A percentile compares a stretch with the other conserved stretches of the same genome.
Evolutionary conservation across 2,113 vertebrate genomes (phyloP).

Genomic region (Oxyruncus cristatus): DNA sequence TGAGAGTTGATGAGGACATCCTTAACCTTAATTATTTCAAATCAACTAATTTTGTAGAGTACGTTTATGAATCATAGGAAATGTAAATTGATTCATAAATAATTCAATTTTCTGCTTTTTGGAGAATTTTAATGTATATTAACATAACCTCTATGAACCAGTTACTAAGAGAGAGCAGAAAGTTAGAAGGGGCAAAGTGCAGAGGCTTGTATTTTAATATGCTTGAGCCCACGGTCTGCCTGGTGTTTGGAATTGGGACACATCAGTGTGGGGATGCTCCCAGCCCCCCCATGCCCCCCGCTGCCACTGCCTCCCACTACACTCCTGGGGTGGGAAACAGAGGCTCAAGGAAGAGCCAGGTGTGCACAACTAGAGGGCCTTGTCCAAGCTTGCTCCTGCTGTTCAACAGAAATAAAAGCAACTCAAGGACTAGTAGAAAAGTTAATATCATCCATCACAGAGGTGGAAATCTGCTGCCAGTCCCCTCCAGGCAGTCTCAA

Average conservation of each 20-base stretch:
- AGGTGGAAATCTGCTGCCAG: not conserved
- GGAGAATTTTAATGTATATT: conserved; percentile 47
- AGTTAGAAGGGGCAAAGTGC: not conserved
- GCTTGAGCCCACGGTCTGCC: rapidly evolving
- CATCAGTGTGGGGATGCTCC: rapidly evolving
- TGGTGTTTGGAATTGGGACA: not conserved
- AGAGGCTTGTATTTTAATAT: not conserved
- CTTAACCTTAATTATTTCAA: conserved; percentile 57
- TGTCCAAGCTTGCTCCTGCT: not conserved
- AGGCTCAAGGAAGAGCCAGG: not conserved
- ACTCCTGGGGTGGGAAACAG: rapidly evolving
- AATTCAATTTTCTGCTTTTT: conserved; percentile 60
- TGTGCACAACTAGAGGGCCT: too few relatives aligned
- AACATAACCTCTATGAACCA: conserved; percentile 29
- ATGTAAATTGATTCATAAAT: conserved; percentile 63
- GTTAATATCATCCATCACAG: not conserved
- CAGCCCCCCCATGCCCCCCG: rapidly evolving
- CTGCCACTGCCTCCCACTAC: rapidly evolving
- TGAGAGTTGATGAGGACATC: conserved; percentile 53
- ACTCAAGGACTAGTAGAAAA: not conserved
- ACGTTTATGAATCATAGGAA: conserved; percentile 58
- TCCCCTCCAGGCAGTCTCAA: not conserved
- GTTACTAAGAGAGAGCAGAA: conserved; percentile 38
- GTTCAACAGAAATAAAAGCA: not conserved
- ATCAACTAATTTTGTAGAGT: conserved; percentile 45